Base-by-base conservation (phyloP, 64 coral and sea anemone species). In the Actinia equina region DNA sequence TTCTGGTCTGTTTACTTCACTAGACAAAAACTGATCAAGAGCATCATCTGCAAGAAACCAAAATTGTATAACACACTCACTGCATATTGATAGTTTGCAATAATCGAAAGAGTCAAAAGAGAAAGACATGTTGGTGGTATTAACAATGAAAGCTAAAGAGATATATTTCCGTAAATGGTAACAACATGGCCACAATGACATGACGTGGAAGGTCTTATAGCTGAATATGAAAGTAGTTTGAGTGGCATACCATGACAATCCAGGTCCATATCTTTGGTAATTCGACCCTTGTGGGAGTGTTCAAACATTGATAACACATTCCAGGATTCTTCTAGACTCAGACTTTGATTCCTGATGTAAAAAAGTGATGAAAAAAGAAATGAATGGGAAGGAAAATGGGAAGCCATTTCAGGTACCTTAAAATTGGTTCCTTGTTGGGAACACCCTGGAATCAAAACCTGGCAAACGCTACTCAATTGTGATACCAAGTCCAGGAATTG, bases 311-410 rank as follows among this genome's bases (percentile, higher is more conserved):
- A 93, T 41, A 96, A 77, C 45, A 96, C 86, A 84, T 87, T 93
- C 84, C 88, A 89, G 4, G 94, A 96, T 67, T 96, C 94, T 77
- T 96, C 94, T 63, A 96, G 86, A 88, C 91, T 96, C 19, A 93
- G 71, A 59, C 90, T 89, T 70, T 96, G 91, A 77, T 93, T 26
- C 67, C 94, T 96, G 46, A 22, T 71, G 58, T 15, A 42, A 86
- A 44, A 43, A 37, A 22, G 19, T 1, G 41, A 44, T 81, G 62
- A 10, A 5, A 20, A 14, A 65, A 60, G 59, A 60, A 60, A 60
- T 3, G 18, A 0, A 60, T 60, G 59, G 59, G 17, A 60, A 15
- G 18, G 17, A 16, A 60, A 60, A 18, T 19, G 16, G 2, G 59
- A 60, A 60, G 15, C 59, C 59, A 60, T 60, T 60, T 60, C 59